Percentiles rank a stretch among this genome's conserved stretches.
Evolutionary conservation across 2,888 invertebrate genomes (phyloP).

Genomic region (Watsonalla cultraria): DNA sequence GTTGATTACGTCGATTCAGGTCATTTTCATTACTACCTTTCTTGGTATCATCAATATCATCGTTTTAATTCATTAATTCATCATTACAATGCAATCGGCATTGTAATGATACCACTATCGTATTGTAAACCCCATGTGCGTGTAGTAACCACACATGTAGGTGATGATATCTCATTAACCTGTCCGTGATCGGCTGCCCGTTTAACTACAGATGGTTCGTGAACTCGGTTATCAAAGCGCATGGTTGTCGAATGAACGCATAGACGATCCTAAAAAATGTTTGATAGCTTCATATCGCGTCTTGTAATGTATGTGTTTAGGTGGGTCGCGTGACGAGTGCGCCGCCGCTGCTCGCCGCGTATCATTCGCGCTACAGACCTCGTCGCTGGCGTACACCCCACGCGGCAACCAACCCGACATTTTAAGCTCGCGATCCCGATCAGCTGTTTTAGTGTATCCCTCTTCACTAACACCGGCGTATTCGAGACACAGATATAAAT

Average conservation of each 20-base stretch:
- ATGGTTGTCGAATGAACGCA: conserved; percentile 57
- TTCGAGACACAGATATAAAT: conserved; percentile 27
- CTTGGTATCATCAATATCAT: conserved; percentile 4
- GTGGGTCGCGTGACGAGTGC: conserved; percentile 64
- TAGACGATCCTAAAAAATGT: conserved; percentile 61
- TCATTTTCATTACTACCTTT: conserved; percentile 1
- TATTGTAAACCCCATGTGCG: conserved; percentile 16
- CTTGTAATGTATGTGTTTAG: conserved; percentile 45
- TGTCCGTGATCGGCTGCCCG: conserved; percentile 46
- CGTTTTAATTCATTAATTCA: too few species aligned
- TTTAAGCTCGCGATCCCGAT: conserved; percentile 44
- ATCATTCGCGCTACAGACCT: conserved; percentile 69
- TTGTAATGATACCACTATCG: conserved; percentile 25
- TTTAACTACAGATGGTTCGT: conserved; percentile 41
- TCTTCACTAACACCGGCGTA: conserved; percentile 31
- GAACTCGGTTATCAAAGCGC: conserved; percentile 54
- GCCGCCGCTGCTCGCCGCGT: conserved; percentile 58
- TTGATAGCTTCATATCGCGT: conserved; percentile 53
- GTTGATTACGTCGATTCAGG: background rate
- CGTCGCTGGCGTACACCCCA: conserved; percentile 54
- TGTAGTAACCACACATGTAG: conserved; percentile 43
- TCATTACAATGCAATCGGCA: too few species aligned
- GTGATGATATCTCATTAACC: conserved; percentile 41
- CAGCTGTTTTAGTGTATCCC: conserved; percentile 55
- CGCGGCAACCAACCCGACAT: conserved; percentile 11